phyloP scores from a whole-genome alignment of 2,113 vertebrate species.

The Barbus barbus region DNA sequence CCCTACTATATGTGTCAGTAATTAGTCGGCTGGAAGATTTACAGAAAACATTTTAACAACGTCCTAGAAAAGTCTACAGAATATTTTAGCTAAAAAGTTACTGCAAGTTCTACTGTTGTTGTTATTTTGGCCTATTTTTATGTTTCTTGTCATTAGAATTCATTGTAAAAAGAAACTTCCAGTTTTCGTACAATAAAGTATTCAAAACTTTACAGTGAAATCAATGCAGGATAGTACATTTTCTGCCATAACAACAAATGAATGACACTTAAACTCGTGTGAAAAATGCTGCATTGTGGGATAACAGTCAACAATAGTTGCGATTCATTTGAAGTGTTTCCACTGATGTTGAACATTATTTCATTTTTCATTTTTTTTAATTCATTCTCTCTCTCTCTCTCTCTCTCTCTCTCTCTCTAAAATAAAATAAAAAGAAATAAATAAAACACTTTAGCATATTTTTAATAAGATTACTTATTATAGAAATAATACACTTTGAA shows the following conservation, averaged over 20 bases:
- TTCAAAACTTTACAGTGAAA: background rate
- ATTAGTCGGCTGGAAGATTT: background rate
- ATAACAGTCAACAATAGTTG: background rate
- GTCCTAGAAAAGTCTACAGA: too few relatives aligned
- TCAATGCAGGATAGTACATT: background rate
- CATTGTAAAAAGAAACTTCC: background rate
- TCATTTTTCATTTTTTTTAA: too few relatives aligned
- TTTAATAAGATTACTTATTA: too few relatives aligned
- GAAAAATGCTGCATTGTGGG: background rate
- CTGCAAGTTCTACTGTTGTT: background rate
- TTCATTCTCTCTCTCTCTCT: too few relatives aligned
- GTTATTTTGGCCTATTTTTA: background rate
- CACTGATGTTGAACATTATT: background rate
- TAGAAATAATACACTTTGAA: background rate
- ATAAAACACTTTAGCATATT: too few relatives aligned
- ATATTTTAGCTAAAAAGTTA: background rate
- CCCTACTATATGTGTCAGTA: background rate
- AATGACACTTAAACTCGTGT: background rate
- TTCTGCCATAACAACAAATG: too few relatives aligned
- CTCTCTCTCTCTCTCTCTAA: too few relatives aligned
- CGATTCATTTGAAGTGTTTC: background rate
- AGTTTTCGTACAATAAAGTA: too few relatives aligned
- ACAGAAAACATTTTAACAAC: too few relatives aligned
- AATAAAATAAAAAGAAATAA: too few relatives aligned
- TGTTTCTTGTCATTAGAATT: background rate